Evolutionary conservation across 2,888 invertebrate species (phyloP).

Genomic region (Tipula vernalis): DNA sequence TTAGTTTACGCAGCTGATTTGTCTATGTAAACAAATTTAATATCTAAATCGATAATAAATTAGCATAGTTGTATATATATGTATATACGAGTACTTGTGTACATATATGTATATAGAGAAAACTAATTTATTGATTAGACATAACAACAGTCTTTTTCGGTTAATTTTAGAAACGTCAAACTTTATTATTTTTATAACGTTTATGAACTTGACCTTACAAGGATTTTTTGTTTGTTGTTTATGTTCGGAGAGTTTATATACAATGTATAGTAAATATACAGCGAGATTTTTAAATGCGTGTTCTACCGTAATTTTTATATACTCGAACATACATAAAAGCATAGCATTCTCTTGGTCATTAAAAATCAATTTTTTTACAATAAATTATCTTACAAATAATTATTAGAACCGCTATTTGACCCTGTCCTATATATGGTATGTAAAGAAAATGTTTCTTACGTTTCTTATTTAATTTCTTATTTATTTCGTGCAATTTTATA

Average conservation of each 20-base stretch:
- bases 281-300: neutral
- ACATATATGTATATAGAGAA: neutral
- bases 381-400: neutral
- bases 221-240: neutral
- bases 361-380: neutral
- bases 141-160: neutral
- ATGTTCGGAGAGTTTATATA: neutral
- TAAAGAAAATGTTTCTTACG: neutral
- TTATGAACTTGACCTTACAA: neutral
- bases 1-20: too few species aligned
- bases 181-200: neutral
- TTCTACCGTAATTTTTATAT: neutral
- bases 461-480: neutral
- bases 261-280: neutral
- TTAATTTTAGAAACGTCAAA: neutral
- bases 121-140: neutral
- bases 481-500: neutral
- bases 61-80: neutral
- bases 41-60: too few species aligned
- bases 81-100: neutral
- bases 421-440: neutral
- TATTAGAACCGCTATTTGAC: conserved; percentile 4
- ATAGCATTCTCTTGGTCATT: neutral
- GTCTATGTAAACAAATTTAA: too few species aligned
- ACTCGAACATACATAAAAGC: neutral